These are phyloP conservation scores for Macropus fuliginosus DNA, from an alignment of 2,797 vertebrate species.

Conservation along the genomic window DNA sequence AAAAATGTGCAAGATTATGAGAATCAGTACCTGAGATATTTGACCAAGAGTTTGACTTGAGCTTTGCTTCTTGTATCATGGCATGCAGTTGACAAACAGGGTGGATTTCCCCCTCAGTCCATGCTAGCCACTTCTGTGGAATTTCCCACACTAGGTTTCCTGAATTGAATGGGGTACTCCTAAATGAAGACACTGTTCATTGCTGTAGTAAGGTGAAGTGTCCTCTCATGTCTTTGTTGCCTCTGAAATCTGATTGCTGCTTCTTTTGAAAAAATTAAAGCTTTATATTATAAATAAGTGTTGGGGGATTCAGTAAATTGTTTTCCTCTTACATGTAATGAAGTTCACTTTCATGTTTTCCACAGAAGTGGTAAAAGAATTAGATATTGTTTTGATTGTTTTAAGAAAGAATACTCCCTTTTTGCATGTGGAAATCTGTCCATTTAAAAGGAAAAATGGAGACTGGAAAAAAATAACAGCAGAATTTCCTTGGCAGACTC, in stretches of 20 bases:
- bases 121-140: constrained; percentile 7
- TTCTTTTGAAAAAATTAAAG: constrained; percentile 36
- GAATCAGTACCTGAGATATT: constrained; percentile 43
- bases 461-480: not conserved
- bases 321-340: constrained; percentile 14
- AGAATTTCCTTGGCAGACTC: constrained; percentile 34
- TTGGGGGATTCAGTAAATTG: constrained; percentile 10
- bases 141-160: constrained; percentile 36
- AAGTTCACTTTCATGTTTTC: constrained; percentile 59
- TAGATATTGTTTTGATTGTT: not conserved
- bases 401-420: not conserved
- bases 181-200: constrained; percentile 44
- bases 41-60: not conserved
- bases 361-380: not conserved
- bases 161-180: constrained; percentile 51
- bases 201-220: constrained; percentile 45
- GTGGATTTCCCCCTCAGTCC: constrained; percentile 45
- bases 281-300: constrained; percentile 46
- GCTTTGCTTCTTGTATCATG: constrained; percentile 1
- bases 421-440: constrained; percentile 25
- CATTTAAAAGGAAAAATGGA: constrained; percentile 56
- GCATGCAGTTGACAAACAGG: not conserved
- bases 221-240: constrained; percentile 55
- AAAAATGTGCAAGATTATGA: constrained; percentile 37
- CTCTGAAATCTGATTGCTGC: constrained; percentile 61